Percentiles rank a stretch among this genome's conserved stretches.
These are phyloP conservation scores for Harmothoe impar DNA, from an alignment of 2,888 invertebrate species.

Conservation along the genomic window DNA sequence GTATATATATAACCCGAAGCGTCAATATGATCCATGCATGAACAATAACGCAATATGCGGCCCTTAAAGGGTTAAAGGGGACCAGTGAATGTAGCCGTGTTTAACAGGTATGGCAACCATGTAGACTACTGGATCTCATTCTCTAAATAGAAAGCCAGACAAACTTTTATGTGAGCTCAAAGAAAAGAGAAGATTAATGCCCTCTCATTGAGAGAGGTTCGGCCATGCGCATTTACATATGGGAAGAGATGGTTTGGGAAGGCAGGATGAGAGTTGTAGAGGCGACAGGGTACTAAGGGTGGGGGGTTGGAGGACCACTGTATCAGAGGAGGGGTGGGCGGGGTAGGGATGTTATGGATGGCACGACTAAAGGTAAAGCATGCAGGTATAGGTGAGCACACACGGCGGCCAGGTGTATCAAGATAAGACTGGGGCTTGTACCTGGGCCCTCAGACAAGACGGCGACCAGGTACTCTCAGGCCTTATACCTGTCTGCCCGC, in stretches of 20 bases:
- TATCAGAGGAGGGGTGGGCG: too few relatives aligned
- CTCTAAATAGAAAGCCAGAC: constrained; percentile 11
- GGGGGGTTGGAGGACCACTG: too few relatives aligned
- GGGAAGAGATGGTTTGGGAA: too few relatives aligned
- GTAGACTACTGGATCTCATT: neutral
- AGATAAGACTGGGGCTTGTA: neutral
- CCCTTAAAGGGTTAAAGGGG: neutral
- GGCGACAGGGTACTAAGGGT: too few relatives aligned
- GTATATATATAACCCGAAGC: too few relatives aligned
- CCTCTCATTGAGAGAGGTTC: neutral
- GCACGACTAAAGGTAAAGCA: neutral
- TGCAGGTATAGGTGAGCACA: constrained; percentile 16
- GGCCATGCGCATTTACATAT: too few relatives aligned
- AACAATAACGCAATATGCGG: too few relatives aligned
- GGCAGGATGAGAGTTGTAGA: too few relatives aligned
- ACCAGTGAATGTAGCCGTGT: neutral
- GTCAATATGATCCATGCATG: too few relatives aligned
- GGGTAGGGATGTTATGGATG: neutral
- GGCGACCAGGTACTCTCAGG: constrained; percentile 28
- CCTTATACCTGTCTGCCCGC: neutral
- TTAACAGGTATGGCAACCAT: neutral
- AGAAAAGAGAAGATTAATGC: constrained; percentile 11
- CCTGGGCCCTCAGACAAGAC: constrained; percentile 3
- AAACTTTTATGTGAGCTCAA: neutral
- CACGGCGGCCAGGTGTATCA: neutral